phyloP scores from a whole-genome alignment of 2,888 invertebrate species.

The Acrobasis suavella region DNA sequence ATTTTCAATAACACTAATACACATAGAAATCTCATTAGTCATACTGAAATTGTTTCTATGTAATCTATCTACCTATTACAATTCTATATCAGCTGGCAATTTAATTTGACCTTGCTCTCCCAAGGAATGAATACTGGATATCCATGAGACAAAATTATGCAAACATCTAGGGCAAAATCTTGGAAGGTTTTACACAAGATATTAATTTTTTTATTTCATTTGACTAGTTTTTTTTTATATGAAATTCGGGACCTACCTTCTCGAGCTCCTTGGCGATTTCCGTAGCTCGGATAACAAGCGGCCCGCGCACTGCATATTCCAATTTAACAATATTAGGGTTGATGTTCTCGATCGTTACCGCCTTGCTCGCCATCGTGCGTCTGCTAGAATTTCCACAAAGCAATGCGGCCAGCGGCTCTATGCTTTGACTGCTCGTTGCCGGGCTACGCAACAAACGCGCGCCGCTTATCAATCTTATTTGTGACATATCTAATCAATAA shows the following conservation, averaged over 20 bases:
- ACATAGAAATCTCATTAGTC: no score
- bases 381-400: constrained; percentile 63
- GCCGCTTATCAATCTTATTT: constrained; percentile 62
- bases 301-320: constrained; percentile 97
- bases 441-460: constrained; percentile 52
- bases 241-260: constrained; percentile 76
- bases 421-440: constrained; percentile 23
- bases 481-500: constrained; percentile 65
- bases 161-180: background rate
- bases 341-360: constrained; percentile 84
- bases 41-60: no score
- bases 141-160: background rate
- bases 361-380: constrained; percentile 25
- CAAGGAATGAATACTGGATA: background rate
- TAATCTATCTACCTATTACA: background rate
- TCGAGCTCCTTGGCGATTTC: constrained; percentile 93
- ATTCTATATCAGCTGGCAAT: background rate
- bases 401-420: background rate
- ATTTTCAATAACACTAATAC: no score
- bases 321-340: constrained; percentile 92
- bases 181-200: background rate
- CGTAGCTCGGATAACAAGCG: constrained; percentile 92
- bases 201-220: background rate
- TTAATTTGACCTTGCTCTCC: background rate
- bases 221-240: background rate